phyloP scores from a whole-genome alignment of 1,140 invertebrate genomes.

The Drosophila kikkawai region DNA sequence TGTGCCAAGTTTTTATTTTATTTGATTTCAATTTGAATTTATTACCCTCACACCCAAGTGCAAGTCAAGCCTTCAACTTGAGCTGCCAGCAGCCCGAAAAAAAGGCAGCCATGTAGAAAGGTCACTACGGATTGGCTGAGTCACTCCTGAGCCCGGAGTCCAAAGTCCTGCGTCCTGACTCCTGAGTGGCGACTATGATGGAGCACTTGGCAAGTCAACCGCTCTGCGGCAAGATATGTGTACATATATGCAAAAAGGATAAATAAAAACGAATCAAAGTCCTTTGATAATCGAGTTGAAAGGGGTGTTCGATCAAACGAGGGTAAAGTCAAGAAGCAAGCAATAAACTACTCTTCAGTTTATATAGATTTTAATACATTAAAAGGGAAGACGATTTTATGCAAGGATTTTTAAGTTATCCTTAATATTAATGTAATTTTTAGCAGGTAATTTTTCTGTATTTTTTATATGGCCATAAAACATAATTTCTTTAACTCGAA shows the following conservation, averaged over 20 bases:
- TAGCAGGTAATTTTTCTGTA: too few relatives aligned
- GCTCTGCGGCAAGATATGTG: conserved; percentile 9
- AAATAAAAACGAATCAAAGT: background rate
- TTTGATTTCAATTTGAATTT: conserved; percentile 48
- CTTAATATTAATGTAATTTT: too few relatives aligned
- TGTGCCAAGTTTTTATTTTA: conserved; percentile 49
- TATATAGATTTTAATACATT: conserved; percentile 12
- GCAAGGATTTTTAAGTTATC: background rate
- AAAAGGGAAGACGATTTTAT: background rate
- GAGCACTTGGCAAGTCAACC: conserved; percentile 50
- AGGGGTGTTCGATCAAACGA: conserved; percentile 26
- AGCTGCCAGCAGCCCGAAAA: conserved; percentile 2
- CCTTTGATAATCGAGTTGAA: conserved; percentile 35
- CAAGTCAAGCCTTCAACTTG: conserved; percentile 11
- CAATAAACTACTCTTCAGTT: conserved; percentile 1
- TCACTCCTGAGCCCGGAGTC: conserved; percentile 4
- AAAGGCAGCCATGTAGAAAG: conserved; percentile 60
- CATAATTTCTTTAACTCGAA: too few relatives aligned
- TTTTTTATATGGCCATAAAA: too few relatives aligned
- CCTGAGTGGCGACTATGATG: conserved; percentile 53
- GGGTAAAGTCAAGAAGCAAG: conserved; percentile 16
- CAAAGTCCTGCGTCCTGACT: background rate
- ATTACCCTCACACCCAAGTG: conserved; percentile 16
- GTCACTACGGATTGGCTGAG: conserved; percentile 56
- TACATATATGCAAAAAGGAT: background rate